A percentile compares a stretch with the other conserved stretches of the same genome.
These are phyloP conservation scores for Agonopterix arenella DNA, from an alignment of 2,888 invertebrate species.

Conservation along the genomic window DNA sequence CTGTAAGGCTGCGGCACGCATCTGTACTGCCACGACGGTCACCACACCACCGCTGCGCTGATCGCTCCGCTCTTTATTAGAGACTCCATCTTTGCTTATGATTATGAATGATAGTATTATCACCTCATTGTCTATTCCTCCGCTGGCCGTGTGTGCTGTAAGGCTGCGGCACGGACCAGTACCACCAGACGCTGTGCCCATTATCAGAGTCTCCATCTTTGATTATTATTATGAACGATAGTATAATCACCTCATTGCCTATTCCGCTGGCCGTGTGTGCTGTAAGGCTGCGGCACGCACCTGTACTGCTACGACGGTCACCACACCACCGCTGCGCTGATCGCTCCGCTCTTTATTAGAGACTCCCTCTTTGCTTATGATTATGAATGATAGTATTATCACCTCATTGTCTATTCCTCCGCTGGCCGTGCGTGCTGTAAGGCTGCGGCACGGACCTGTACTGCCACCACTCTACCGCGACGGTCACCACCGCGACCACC, in stretches of 20 bases:
- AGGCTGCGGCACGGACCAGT: constrained; percentile 27
- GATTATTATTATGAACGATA: too few species aligned
- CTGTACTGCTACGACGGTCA: constrained; percentile 25
- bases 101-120: neutral
- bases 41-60: constrained; percentile 29
- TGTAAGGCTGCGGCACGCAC: constrained; percentile 23
- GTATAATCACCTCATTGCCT: too few species aligned
- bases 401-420: constrained; percentile 12
- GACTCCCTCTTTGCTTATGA: constrained; percentile 21
- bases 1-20: constrained; percentile 29
- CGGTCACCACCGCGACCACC: constrained; percentile 23
- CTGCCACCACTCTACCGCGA: constrained; percentile 34
- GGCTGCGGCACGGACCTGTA: constrained; percentile 29
- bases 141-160: constrained; percentile 28
- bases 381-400: neutral
- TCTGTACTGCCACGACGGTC: constrained; percentile 30
- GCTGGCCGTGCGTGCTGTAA: constrained; percentile 26
- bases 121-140: constrained; percentile 8
- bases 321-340: constrained; percentile 32
- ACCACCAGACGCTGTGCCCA: constrained; percentile 17
- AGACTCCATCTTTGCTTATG: constrained; percentile 20
- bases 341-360: constrained; percentile 22
- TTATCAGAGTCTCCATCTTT: too few species aligned
- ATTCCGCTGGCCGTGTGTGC: too few species aligned
- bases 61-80: constrained; percentile 26